phyloP scores from a whole-genome alignment of 2,113 vertebrate species.

The Coracopsis vasa region DNA sequence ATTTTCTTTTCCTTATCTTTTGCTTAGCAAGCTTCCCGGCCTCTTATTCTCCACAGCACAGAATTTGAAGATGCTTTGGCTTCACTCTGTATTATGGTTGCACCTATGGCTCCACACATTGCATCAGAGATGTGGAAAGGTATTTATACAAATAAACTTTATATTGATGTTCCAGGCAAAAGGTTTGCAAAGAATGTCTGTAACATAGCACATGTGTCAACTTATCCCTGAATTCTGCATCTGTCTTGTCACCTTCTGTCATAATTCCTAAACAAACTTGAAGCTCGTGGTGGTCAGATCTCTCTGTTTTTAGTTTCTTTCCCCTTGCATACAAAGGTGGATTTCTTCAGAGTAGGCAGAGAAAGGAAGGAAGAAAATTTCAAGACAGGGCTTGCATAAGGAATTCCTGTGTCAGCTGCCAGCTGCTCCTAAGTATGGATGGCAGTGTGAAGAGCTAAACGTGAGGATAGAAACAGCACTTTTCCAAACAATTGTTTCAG shows the following conservation, averaged over 20 bases:
- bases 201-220: not conserved
- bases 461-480: not conserved
- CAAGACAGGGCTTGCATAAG: not conserved
- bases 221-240: not conserved
- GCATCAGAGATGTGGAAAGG: slow-evolving; percentile 97
- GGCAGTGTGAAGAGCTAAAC: not conserved
- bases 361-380: not conserved
- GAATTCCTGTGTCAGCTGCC: not conserved
- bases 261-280: not conserved
- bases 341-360: not conserved
- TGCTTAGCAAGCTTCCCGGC: slow-evolving; percentile 77
- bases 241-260: not conserved
- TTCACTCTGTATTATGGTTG: slow-evolving; percentile 84
- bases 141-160: slow-evolving; percentile 50
- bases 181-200: not conserved
- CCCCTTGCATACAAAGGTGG: not conserved
- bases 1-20: not conserved
- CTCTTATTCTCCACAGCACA: slow-evolving; percentile 82
- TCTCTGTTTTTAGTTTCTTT: not conserved
- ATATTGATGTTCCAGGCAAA: not conserved
- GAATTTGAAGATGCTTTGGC: slow-evolving; percentile 93
- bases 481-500: not conserved
- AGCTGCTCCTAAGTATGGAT: not conserved
- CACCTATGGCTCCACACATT: slow-evolving; percentile 92
- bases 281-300: not conserved